Evolutionary conservation across 2,888 invertebrate species (phyloP), one percentile per base, ranked within the genome.

Genomic region (Nephrotoma guestfalica): DNA sequence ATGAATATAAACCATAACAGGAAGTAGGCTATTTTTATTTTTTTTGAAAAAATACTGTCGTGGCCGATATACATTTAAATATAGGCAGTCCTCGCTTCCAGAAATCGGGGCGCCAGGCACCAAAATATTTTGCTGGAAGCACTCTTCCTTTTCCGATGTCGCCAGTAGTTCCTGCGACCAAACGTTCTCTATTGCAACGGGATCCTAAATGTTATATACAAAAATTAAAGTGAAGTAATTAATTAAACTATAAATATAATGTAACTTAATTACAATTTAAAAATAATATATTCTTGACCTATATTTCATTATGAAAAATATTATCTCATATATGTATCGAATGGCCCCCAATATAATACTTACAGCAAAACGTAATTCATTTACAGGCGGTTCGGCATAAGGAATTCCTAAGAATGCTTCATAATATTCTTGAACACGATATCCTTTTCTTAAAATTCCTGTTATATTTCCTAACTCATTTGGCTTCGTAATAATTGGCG

Each of bases 1-100:
- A 88, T 93, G 92, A 87, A 93, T 92, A 87, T 92, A 93, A 0
- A 93, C 92, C 92, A 93, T 92, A 0, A 93, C 93, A 0, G 93
- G 92, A 3, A 91, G 43, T 7, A 84, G 42, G 9, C 7, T 41
- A 3, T 84, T 43, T 43, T 43, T 42, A 84, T 84, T 41, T 84
- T 84, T 43, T 18, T 43, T 42, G 15, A 43, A 18, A 18, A 85
- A 43, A 43, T 42, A 42, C 18, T 85, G 18, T 43, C 42, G 88
- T 2, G 92, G 92, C 2, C 92, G 91, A 88, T 92, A 93, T 0
- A 93, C 90, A 88, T 93, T 93, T 42, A 93, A 87, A 87, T 92
- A 93, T 6, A 93, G 90, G 85, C 93, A 93, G 88, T 93, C 93
- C 88, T 93, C 93, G 9, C 89, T 89, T 0, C 93, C 93, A 83